Conservation (phyloP, 2,888 invertebrate species). For the Callyntrura guangdongensis region DNA sequence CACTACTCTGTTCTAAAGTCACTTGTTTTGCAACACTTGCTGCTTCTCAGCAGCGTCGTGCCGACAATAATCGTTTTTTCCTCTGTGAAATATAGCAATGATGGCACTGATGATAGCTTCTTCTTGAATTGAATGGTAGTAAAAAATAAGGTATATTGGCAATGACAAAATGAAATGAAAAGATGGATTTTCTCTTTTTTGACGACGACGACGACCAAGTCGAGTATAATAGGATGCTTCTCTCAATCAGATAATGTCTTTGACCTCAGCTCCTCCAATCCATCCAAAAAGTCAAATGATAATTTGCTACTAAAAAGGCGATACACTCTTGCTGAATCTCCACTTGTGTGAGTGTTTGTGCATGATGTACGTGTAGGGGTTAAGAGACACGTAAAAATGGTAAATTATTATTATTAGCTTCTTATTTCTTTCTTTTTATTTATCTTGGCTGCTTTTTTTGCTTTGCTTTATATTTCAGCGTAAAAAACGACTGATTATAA, state of each 20-base stretch:
- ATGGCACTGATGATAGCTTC: not conserved
- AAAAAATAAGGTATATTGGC: slow-evolving; percentile 1
- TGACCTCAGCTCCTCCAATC: slow-evolving; percentile 40
- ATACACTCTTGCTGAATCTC: not conserved
- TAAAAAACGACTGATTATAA: not conserved
- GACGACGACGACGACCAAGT: no score
- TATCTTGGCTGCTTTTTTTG: not conserved
- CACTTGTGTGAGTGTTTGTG: not conserved
- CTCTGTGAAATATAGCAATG: no score
- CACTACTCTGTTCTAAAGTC: no score
- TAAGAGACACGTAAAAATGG: slow-evolving; percentile 24
- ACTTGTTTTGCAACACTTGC: not conserved
- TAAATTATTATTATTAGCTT: slow-evolving; percentile 48
- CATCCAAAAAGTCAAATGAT: slow-evolving; percentile 36
- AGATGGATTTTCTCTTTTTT: slow-evolving; percentile 42
- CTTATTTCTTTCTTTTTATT: slow-evolving; percentile 20
- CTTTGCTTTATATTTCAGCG: slow-evolving; percentile 1
- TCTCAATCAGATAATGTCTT: slow-evolving; percentile 50
- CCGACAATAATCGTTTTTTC: slow-evolving; percentile 37
- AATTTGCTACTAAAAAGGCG: slow-evolving; percentile 31
- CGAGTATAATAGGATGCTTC: no score
- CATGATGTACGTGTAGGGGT: slow-evolving; percentile 4
- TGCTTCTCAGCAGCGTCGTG: no score
- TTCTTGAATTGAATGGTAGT: slow-evolving; percentile 22
- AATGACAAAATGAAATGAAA: slow-evolving; percentile 14